A percentile compares a stretch with the other conserved stretches of the same genome.
phyloP scores from a whole-genome alignment of 2,888 invertebrate genomes.

The Periphyllus acericola region DNA sequence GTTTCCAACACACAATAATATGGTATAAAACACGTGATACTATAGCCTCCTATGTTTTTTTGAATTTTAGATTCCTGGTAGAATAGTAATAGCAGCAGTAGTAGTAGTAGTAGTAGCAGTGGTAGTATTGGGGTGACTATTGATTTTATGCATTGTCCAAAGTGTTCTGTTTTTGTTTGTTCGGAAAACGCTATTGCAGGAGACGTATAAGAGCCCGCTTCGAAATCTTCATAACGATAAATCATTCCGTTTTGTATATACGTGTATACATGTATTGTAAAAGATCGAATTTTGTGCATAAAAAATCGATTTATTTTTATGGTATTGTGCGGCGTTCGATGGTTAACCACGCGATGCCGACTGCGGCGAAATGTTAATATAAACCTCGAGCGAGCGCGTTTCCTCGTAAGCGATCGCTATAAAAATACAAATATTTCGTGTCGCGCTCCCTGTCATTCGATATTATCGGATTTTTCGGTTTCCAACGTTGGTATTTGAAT shows the following conservation, averaged over 20 bases:
- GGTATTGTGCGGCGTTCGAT: neutral
- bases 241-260: neutral
- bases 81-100: too few relatives aligned
- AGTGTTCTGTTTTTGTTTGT: neutral
- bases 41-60: neutral
- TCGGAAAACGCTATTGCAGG: neutral
- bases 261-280: too few relatives aligned
- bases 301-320: neutral
- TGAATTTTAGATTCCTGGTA: neutral
- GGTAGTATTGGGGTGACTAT: neutral
- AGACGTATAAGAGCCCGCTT: neutral
- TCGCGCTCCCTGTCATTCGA: too few relatives aligned
- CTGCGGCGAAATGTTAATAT: too few relatives aligned
- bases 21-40: too few relatives aligned
- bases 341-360: too few relatives aligned
- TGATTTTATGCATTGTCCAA: neutral
- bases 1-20: too few relatives aligned
- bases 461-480: too few relatives aligned
- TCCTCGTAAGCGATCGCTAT: too few relatives aligned
- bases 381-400: too few relatives aligned
- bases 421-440: too few relatives aligned
- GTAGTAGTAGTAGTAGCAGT: neutral
- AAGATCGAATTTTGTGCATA: neutral
- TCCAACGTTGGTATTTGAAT: too few relatives aligned
- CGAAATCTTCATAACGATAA: neutral